Conservation (phyloP, 1,140 invertebrate genomes). For the Radopholus similis region DNA sequence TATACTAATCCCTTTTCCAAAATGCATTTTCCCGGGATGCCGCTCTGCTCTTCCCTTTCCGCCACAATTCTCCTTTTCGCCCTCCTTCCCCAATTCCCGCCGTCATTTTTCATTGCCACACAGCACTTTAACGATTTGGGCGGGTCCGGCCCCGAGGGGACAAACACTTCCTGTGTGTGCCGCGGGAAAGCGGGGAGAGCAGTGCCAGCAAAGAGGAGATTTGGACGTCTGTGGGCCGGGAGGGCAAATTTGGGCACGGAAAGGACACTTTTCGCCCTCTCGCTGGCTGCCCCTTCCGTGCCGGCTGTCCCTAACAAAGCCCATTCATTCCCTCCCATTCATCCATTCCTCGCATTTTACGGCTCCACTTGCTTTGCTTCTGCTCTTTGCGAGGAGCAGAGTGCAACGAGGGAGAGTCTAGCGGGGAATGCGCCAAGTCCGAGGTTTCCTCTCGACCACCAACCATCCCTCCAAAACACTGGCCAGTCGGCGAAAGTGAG, state of each 20-base stretch:
- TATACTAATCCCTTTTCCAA: too few species aligned
- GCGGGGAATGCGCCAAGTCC: too few species aligned
- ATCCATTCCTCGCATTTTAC: constrained; percentile 5
- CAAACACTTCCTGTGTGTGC: background rate
- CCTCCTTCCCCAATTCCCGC: background rate
- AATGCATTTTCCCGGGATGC: too few species aligned
- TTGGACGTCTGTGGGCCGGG: background rate
- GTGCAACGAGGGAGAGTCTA: too few species aligned
- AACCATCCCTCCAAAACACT: too few species aligned
- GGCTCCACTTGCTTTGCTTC: background rate
- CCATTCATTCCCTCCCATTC: background rate
- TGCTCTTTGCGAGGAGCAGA: too few species aligned
- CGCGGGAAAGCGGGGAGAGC: background rate
- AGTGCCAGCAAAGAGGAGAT: background rate
- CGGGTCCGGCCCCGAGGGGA: background rate
- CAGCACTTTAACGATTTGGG: background rate
- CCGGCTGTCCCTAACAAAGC: background rate
- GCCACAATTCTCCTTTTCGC: background rate
- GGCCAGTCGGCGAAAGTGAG: too few species aligned
- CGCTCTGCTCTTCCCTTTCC: too few species aligned
- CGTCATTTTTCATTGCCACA: background rate
- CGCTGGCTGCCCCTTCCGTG: background rate
- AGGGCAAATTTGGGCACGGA: background rate
- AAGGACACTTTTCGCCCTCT: background rate
- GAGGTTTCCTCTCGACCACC: too few species aligned